A percentile compares a stretch with the other conserved stretches of the same genome.
Evolutionary conservation across 2,113 vertebrate genomes (phyloP).

Genomic region (Vulpes lagopus): DNA sequence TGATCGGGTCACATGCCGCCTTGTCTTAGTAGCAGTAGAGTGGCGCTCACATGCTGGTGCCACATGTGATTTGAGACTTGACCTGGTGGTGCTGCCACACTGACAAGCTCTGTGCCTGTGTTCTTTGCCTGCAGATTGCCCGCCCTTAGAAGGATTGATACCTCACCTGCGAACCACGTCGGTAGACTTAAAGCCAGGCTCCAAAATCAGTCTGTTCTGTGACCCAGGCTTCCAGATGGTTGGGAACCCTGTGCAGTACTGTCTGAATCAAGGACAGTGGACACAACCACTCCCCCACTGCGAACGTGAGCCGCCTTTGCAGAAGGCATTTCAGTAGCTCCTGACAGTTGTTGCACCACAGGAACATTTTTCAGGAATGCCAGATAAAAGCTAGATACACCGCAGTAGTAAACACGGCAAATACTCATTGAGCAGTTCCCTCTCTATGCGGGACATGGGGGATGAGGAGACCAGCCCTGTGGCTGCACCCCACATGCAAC

Average conservation of each 20-base stretch:
- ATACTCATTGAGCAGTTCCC: background rate
- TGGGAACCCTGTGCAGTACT: conserved; percentile 94
- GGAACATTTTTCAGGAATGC: background rate
- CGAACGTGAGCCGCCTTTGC: conserved; percentile 91
- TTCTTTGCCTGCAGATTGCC: conserved; percentile 92
- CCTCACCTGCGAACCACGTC: conserved; percentile 91
- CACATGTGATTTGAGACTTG: background rate
- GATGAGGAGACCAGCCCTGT: background rate
- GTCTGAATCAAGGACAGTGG: conserved; percentile 97
- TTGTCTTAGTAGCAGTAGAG: background rate
- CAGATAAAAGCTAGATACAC: background rate
- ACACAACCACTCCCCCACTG: conserved; percentile 94
- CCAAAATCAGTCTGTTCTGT: conserved; percentile 94
- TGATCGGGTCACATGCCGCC: background rate
- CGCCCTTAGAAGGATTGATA: conserved; percentile 90
- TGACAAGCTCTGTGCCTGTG: conserved; percentile 50
- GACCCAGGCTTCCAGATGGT: conserved; percentile 97
- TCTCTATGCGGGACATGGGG: background rate
- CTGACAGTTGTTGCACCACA: background rate
- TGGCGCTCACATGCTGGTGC: background rate
- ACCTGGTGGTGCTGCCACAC: background rate
- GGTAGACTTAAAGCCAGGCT: conserved; percentile 91
- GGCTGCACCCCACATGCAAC: background rate
- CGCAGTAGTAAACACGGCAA: background rate
- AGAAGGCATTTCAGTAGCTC: background rate